Conservation (phyloP, 2,888 invertebrate genomes). For the Hyalella azteca region DNA sequence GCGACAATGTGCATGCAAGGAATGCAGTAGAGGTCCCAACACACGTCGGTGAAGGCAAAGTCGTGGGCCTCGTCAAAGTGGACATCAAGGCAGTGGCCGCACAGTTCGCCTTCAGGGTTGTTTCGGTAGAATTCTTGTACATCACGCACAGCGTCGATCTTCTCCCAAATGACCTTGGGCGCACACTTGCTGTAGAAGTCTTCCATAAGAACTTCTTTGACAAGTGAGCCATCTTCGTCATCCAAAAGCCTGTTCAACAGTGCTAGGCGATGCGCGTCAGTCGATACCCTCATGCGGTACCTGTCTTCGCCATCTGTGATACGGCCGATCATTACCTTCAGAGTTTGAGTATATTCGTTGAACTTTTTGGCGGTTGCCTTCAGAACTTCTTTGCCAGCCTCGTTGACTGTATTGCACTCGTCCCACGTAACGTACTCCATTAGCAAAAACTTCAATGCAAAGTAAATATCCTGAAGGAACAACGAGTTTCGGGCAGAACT, state of each 20-base stretch:
- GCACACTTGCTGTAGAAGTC: neutral
- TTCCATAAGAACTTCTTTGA: neutral
- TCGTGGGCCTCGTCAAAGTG: neutral
- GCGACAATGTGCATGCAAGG: neutral
- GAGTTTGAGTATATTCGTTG: neutral
- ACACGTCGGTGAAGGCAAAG: neutral
- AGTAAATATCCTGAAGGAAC: neutral
- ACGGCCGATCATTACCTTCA: neutral
- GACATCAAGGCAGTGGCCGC: neutral
- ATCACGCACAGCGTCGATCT: neutral
- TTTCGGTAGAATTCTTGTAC: neutral
- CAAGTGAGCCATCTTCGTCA: neutral
- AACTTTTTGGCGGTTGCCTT: neutral
- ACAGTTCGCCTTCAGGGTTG: neutral
- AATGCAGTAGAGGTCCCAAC: constrained; percentile 10
- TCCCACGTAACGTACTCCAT: constrained; percentile 11
- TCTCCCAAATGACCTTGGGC: neutral
- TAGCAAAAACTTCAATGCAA: neutral
- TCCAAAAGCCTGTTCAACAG: neutral
- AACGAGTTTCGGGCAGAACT: neutral
- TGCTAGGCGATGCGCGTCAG: neutral
- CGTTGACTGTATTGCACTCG: neutral
- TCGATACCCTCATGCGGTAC: neutral
- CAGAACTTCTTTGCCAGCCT: neutral
- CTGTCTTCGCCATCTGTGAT: neutral